These are phyloP conservation scores for Limnephilus rhombicus DNA, from an alignment of 2,888 invertebrate species.

Conservation along the genomic window DNA sequence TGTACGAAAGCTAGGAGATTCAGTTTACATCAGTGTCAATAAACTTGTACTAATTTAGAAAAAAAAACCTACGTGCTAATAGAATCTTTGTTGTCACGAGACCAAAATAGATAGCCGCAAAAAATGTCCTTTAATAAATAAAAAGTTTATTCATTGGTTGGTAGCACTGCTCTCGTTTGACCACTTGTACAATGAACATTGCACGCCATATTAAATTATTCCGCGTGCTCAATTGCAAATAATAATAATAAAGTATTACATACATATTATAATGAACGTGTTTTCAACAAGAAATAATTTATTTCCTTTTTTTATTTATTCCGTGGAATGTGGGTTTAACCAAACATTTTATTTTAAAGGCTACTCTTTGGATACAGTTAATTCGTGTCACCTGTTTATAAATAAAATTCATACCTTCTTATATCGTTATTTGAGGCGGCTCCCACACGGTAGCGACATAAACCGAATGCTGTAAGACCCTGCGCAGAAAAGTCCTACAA, in stretches of 20 bases:
- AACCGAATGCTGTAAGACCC: too few relatives aligned
- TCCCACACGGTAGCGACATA: too few relatives aligned
- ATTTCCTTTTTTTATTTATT: not conserved
- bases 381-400: not conserved
- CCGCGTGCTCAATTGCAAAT: not conserved
- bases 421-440: too few relatives aligned
- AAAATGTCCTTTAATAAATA: not conserved
- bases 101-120: not conserved
- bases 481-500: too few relatives aligned
- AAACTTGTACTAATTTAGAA: not conserved
- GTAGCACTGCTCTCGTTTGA: not conserved
- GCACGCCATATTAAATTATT: not conserved
- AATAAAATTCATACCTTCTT: not conserved
- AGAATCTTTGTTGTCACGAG: not conserved
- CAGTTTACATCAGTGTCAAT: not conserved
- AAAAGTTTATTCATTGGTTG: not conserved
- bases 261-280: not conserved
- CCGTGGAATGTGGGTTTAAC: not conserved
- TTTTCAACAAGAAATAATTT: not conserved
- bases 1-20: not conserved
- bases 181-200: not conserved
- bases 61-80: not conserved
- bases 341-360: not conserved
- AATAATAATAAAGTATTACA: not conserved
- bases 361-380: not conserved